Evolutionary conservation across 1,140 invertebrate species (phyloP).

Genomic region (Scaptomyza graminum): DNA sequence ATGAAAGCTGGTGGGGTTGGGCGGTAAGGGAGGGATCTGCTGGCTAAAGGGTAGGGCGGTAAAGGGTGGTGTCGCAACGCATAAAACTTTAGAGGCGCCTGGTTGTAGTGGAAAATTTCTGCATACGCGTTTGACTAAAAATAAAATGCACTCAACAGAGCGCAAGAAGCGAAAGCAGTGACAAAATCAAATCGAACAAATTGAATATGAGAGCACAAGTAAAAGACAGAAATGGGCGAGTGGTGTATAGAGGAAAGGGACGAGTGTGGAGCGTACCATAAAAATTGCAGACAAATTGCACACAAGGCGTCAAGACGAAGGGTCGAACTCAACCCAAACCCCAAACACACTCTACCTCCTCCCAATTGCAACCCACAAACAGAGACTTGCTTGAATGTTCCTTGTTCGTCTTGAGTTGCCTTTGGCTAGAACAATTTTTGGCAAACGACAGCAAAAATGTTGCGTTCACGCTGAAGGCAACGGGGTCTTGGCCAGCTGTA

Average conservation of each 20-base stretch:
- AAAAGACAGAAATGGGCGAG: neutral
- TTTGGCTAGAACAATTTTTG: constrained; percentile 67
- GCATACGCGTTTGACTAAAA: constrained; percentile 70
- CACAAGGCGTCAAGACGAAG: constrained; percentile 61
- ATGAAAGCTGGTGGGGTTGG: too few species aligned
- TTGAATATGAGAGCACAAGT: constrained; percentile 62
- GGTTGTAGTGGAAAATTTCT: constrained; percentile 69
- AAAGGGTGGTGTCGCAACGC: constrained; percentile 33
- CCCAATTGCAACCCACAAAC: neutral
- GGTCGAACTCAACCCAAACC: constrained; percentile 1
- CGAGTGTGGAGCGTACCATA: constrained; percentile 47
- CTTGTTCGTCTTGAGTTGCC: constrained; percentile 27
- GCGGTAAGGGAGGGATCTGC: neutral
- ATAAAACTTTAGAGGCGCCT: constrained; percentile 74
- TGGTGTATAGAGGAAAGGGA: too few species aligned
- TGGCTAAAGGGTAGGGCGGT: neutral
- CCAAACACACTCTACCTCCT: neutral
- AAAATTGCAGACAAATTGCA: constrained; percentile 80
- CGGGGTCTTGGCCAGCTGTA: constrained; percentile 36
- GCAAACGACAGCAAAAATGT: constrained; percentile 77
- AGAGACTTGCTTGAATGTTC: constrained; percentile 7
- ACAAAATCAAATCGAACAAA: constrained; percentile 79
- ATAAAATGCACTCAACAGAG: constrained; percentile 65
- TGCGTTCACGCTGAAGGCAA: constrained; percentile 45
- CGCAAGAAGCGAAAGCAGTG: constrained; percentile 37